phyloP scores from a whole-genome alignment of 2,888 invertebrate genomes.

The Pristionchus entomophagus region DNA sequence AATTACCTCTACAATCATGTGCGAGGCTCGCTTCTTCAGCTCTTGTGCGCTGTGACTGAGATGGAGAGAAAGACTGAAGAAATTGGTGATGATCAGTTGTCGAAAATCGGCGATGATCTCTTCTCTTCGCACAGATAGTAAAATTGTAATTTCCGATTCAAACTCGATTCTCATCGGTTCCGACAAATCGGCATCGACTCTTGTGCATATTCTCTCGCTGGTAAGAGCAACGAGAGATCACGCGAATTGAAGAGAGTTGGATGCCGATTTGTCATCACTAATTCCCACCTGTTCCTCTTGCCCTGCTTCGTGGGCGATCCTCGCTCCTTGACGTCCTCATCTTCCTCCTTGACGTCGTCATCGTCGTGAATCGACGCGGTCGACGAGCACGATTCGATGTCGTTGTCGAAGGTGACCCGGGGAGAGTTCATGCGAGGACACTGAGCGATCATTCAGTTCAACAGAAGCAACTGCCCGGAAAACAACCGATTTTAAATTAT shows the following conservation, averaged over 20 bases:
- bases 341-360: not conserved
- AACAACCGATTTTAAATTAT: too few species aligned
- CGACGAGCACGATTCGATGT: constrained; percentile 24
- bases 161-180: too few species aligned
- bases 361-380: not conserved
- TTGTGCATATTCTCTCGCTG: too few species aligned
- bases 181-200: too few species aligned
- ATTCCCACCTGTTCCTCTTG: constrained; percentile 19
- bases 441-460: not conserved
- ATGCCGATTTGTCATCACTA: not conserved
- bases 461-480: not conserved
- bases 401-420: not conserved
- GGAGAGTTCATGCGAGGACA: constrained; percentile 1
- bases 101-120: too few species aligned
- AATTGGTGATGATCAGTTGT: too few species aligned
- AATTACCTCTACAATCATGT: constrained; percentile 35
- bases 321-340: not conserved
- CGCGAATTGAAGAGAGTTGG: too few species aligned
- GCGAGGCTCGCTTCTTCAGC: constrained; percentile 33
- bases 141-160: too few species aligned
- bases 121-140: too few species aligned
- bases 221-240: too few species aligned
- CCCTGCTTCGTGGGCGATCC: not conserved
- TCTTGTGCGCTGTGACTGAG: constrained; percentile 32
- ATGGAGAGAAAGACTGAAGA: constrained; percentile 10